Percentiles rank a stretch among this genome's conserved stretches.
These are phyloP conservation scores for Indicator indicator DNA, from an alignment of 2,113 vertebrate species.

Conservation along the genomic window DNA sequence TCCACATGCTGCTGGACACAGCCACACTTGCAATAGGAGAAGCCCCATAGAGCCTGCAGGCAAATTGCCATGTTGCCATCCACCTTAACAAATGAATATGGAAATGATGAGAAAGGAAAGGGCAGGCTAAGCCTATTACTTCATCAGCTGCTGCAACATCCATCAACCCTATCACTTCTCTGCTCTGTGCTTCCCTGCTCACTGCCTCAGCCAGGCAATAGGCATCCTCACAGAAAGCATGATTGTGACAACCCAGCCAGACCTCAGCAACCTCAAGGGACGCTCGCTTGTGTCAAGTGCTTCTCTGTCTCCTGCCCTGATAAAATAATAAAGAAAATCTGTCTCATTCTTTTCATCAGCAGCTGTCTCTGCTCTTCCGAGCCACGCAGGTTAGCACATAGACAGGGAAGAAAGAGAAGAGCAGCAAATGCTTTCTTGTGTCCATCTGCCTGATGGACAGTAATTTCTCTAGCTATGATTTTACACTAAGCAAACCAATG, in stretches of 20 bases:
- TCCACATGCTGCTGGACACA: background rate
- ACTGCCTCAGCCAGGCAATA: background rate
- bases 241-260: background rate
- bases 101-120: conserved; percentile 11
- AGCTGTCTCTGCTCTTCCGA: background rate
- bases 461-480: conserved; percentile 12
- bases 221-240: background rate
- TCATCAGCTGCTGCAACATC: background rate
- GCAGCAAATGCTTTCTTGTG: conserved; percentile 8
- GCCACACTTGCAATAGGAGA: background rate
- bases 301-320: conserved; percentile 29
- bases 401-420: background rate
- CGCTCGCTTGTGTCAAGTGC: background rate
- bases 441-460: background rate
- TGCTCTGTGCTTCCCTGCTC: background rate
- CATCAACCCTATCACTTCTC: background rate
- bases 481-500: background rate
- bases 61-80: background rate
- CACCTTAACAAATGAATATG: background rate
- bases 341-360: background rate
- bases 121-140: background rate
- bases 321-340: conserved; percentile 36
- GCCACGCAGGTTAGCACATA: background rate
- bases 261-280: conserved; percentile 9
- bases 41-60: background rate